These are phyloP conservation scores for Scaptomyza tumidula DNA, from an alignment of 2,888 invertebrate species.

Conservation along the genomic window DNA sequence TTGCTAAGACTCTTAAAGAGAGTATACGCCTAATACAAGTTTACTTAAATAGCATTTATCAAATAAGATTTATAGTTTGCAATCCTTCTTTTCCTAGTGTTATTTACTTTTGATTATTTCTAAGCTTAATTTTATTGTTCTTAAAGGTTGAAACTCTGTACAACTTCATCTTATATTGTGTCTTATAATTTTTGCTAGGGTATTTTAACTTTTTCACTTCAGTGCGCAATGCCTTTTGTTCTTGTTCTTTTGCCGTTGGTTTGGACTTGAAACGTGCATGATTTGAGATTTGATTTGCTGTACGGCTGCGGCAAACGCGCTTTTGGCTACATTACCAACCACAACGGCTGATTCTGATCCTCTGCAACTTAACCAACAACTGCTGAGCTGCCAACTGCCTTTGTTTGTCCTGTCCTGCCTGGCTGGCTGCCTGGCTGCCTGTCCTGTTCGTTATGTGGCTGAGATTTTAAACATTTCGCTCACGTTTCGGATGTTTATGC, in stretches of 20 bases:
- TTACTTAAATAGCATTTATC: background rate
- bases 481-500: slow-evolving; percentile 84
- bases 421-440: background rate
- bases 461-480: slow-evolving; percentile 72
- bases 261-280: slow-evolving; percentile 63
- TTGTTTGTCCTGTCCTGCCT: slow-evolving; percentile 31
- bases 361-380: slow-evolving; percentile 32
- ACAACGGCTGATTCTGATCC: slow-evolving; percentile 36
- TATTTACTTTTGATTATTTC: no score
- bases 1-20: slow-evolving; percentile 2
- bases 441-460: slow-evolving; percentile 53
- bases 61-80: no score
- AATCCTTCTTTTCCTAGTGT: no score
- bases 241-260: slow-evolving; percentile 13
- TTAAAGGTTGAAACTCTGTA: background rate
- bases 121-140: background rate
- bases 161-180: no score
- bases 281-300: slow-evolving; percentile 79
- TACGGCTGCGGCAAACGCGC: slow-evolving; percentile 56
- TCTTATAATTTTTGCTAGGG: slow-evolving; percentile 12
- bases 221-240: background rate
- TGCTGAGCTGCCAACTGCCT: slow-evolving; percentile 20
- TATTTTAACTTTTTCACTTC: slow-evolving; percentile 2
- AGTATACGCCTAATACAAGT: background rate
- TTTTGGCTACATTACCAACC: slow-evolving; percentile 75